phyloP scores from a whole-genome alignment of 2,797 vertebrate genomes.

The Cossypha caffra region DNA sequence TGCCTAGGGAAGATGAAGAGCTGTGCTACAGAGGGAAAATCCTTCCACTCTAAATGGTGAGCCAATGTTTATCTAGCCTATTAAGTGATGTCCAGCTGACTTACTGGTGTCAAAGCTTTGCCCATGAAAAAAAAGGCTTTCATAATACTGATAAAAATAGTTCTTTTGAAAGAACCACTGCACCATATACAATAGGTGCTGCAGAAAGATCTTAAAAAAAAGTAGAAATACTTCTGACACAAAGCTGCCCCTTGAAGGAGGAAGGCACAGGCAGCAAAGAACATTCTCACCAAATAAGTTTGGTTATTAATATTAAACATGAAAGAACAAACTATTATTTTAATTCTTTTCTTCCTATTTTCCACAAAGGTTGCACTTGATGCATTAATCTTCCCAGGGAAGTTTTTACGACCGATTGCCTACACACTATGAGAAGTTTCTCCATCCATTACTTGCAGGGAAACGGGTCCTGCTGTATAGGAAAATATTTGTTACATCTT shows the following conservation, averaged over 20 bases:
- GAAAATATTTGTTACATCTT: slow-evolving; percentile 87
- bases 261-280: neutral
- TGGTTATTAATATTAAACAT: slow-evolving; percentile 49
- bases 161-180: slow-evolving; percentile 36
- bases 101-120: slow-evolving; percentile 42
- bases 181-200: neutral
- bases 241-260: neutral
- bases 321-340: slow-evolving; percentile 62
- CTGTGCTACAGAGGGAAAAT: slow-evolving; percentile 2
- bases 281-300: neutral
- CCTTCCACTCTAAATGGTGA: slow-evolving; percentile 6
- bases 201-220: neutral
- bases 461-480: slow-evolving; percentile 74
- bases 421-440: slow-evolving; percentile 77
- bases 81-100: slow-evolving; percentile 37
- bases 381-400: slow-evolving; percentile 79
- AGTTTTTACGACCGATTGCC: slow-evolving; percentile 82
- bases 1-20: neutral
- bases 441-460: slow-evolving; percentile 80
- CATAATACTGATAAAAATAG: slow-evolving; percentile 55
- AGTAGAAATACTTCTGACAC: neutral
- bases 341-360: slow-evolving; percentile 71
- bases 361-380: slow-evolving; percentile 65
- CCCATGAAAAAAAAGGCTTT: slow-evolving; percentile 43
- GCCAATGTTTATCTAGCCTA: slow-evolving; percentile 50